Evolutionary conservation across 2,113 vertebrate genomes (phyloP).

Genomic region (Catharus minimus): DNA sequence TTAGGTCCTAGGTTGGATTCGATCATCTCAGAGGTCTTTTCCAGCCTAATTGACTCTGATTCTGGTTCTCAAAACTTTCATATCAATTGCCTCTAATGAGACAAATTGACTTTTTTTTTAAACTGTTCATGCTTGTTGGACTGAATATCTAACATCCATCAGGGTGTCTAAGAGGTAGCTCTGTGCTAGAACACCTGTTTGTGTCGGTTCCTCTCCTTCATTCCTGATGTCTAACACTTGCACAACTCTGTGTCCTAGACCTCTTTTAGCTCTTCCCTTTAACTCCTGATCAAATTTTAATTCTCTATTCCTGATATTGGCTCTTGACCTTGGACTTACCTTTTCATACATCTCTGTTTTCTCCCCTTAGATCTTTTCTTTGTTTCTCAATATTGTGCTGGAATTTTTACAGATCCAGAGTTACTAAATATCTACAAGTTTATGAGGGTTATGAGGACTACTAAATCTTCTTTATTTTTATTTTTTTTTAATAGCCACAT

Average conservation of each 20-base stretch:
- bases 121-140: neutral
- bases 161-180: neutral
- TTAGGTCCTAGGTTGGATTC: neutral
- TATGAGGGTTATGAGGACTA: neutral
- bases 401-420: neutral
- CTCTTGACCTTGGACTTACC: neutral
- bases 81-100: neutral
- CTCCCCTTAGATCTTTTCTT: neutral
- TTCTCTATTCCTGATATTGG: neutral
- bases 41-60: neutral
- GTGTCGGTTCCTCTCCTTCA: neutral
- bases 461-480: neutral
- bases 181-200: neutral
- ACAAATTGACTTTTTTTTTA: neutral
- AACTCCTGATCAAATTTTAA: neutral
- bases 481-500: neutral
- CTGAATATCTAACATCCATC: neutral
- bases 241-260: neutral
- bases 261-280: neutral
- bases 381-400: neutral
- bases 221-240: neutral
- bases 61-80: neutral
- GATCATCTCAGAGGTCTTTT: neutral
- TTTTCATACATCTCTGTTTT: neutral
- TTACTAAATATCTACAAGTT: neutral